These are phyloP conservation scores for Anodontia alba DNA, from an alignment of 2,888 invertebrate species.

Conservation along the genomic window DNA sequence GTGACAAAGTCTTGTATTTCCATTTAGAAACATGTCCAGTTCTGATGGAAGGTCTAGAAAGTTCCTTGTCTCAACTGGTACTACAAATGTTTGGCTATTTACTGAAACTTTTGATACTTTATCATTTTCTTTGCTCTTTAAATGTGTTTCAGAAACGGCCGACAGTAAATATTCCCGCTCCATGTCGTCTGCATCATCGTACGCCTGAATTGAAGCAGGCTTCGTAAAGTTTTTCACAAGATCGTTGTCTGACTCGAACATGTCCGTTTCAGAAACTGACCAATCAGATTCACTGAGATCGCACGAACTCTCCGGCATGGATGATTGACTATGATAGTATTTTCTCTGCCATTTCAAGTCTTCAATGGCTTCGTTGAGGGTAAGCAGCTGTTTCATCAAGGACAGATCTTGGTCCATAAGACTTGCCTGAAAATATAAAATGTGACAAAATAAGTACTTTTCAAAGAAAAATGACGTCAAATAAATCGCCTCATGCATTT, in stretches of 20 bases:
- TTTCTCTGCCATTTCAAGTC: slow-evolving; percentile 79
- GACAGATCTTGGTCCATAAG: slow-evolving; percentile 80
- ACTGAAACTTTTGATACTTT: not conserved
- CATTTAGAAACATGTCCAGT: slow-evolving; percentile 30
- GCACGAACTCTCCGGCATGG: slow-evolving; percentile 64
- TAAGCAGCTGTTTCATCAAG: slow-evolving; percentile 80
- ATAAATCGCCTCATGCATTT: too few species aligned
- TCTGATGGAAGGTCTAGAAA: slow-evolving; percentile 24
- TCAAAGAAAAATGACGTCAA: not conserved
- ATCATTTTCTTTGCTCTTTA: not conserved
- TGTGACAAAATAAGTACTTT: too few species aligned
- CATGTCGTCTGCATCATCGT: not conserved
- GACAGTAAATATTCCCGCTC: not conserved
- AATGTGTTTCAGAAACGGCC: not conserved
- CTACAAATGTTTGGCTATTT: not conserved
- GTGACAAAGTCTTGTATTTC: slow-evolving; percentile 39
- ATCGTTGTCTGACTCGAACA: slow-evolving; percentile 67
- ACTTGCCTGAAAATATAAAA: slow-evolving; percentile 67
- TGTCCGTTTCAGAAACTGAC: slow-evolving; percentile 74
- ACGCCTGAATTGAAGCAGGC: not conserved
- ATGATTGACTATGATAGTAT: slow-evolving; percentile 64
- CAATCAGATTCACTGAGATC: slow-evolving; percentile 65
- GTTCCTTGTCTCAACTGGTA: not conserved
- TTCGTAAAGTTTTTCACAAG: slow-evolving; percentile 52
- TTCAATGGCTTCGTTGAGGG: slow-evolving; percentile 80